phyloP scores from a whole-genome alignment of 2,888 invertebrate genomes.

The Euphydryas editha region DNA sequence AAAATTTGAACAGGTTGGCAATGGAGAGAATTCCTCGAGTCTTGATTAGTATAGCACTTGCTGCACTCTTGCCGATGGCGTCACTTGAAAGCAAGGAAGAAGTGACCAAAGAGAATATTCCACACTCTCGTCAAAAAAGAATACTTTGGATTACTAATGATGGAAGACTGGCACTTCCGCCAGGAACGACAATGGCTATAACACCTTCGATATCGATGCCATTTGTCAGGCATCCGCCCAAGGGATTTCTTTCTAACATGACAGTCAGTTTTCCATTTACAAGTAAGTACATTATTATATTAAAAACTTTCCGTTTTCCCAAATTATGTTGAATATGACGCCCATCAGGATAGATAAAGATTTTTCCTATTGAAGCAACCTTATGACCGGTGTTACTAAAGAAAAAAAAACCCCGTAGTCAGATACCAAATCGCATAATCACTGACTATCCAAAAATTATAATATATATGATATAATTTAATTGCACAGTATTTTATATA shows the following conservation, averaged over 20 bases:
- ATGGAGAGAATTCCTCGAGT: constrained; percentile 77
- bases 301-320: background rate
- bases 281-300: constrained; percentile 83
- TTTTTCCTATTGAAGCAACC: background rate
- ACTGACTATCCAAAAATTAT: too few species aligned
- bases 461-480: too few species aligned
- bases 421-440: too few species aligned
- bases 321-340: too few species aligned
- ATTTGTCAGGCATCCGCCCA: constrained; percentile 92
- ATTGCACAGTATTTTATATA: too few species aligned
- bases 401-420: too few species aligned
- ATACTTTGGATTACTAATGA: constrained; percentile 94
- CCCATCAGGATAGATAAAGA: too few species aligned
- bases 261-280: constrained; percentile 93
- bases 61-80: constrained; percentile 72
- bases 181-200: constrained; percentile 91
- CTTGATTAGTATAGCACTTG: constrained; percentile 74
- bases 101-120: constrained; percentile 70
- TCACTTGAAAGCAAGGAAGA: constrained; percentile 61
- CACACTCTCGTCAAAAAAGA: constrained; percentile 91
- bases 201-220: constrained; percentile 92
- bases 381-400: background rate
- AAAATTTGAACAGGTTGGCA: constrained; percentile 41
- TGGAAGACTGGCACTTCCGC: constrained; percentile 91
- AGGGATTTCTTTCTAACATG: constrained; percentile 93